Evolutionary conservation across 2,113 vertebrate genomes (phyloP).

Genomic region (Hippopotamus amphibius): DNA sequence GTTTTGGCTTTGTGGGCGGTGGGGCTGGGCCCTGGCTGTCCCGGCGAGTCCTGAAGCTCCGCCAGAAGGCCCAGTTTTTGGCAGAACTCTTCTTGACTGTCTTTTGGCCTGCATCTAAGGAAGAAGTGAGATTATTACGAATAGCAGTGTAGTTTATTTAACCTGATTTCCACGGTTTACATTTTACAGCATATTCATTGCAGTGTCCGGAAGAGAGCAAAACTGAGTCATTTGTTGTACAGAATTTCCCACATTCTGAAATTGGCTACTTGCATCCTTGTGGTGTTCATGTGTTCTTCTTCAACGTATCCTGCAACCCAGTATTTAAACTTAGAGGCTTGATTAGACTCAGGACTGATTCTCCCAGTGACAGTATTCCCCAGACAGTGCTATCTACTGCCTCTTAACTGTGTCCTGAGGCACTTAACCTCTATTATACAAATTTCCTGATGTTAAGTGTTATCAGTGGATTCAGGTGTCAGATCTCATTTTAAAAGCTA

Average conservation of each 20-base stretch:
- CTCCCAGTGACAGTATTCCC: neutral
- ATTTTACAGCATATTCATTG: neutral
- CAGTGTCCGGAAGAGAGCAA: conserved; percentile 68
- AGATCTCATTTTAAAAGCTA: neutral
- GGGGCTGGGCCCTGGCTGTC: conserved; percentile 86
- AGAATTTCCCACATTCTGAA: neutral
- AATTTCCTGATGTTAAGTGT: neutral
- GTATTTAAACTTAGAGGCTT: too few relatives aligned
- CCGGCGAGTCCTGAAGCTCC: conserved; percentile 87
- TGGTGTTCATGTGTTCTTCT: too few relatives aligned
- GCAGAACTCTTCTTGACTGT: conserved; percentile 90
- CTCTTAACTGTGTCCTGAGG: neutral
- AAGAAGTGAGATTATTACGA: conserved; percentile 74
- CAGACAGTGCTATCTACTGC: neutral
- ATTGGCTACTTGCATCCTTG: too few relatives aligned
- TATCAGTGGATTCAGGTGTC: neutral
- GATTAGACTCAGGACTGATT: neutral
- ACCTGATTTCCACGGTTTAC: conserved; percentile 72
- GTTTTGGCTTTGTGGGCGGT: conserved; percentile 84
- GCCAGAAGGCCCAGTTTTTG: conserved; percentile 93
- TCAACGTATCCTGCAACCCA: too few relatives aligned
- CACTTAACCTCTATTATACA: neutral
- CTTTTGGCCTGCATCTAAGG: conserved; percentile 88
- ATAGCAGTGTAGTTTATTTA: conserved; percentile 48
- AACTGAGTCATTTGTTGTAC: neutral